phyloP scores from a whole-genome alignment of 2,113 vertebrate species.

The Amazona vittata region DNA sequence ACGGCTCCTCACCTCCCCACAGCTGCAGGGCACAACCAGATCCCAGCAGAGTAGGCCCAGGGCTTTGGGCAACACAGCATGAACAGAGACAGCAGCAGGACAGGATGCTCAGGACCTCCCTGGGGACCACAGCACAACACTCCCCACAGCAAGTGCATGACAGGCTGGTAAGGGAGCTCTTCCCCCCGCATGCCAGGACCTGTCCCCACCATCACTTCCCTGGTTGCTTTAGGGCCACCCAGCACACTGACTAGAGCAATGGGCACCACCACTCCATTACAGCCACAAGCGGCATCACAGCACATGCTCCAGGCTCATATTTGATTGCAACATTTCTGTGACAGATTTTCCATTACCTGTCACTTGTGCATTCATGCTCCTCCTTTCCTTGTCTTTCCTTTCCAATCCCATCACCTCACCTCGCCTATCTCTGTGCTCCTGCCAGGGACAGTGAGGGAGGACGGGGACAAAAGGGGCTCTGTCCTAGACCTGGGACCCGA shows the following conservation, averaged over 20 bases:
- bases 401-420: neutral
- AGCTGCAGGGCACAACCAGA: neutral
- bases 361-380: neutral
- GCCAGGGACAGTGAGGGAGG: neutral
- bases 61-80: neutral
- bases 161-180: neutral
- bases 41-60: neutral
- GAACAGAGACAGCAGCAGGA: rapidly evolving
- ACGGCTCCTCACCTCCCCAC: neutral
- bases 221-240: neutral
- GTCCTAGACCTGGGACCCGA: neutral
- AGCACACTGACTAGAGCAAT: neutral
- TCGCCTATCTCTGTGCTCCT: neutral
- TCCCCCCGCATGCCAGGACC: neutral
- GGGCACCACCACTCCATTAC: neutral
- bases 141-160: neutral
- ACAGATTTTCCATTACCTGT: slow-evolving; percentile 39
- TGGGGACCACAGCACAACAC: rapidly evolving
- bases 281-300: neutral
- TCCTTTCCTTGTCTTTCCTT: neutral
- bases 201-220: neutral
- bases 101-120: neutral
- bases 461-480: neutral
- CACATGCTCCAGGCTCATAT: neutral
- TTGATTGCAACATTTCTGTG: neutral